These are phyloP conservation scores for Seira musarum DNA, from an alignment of 2,888 invertebrate species.

Conservation along the genomic window DNA sequence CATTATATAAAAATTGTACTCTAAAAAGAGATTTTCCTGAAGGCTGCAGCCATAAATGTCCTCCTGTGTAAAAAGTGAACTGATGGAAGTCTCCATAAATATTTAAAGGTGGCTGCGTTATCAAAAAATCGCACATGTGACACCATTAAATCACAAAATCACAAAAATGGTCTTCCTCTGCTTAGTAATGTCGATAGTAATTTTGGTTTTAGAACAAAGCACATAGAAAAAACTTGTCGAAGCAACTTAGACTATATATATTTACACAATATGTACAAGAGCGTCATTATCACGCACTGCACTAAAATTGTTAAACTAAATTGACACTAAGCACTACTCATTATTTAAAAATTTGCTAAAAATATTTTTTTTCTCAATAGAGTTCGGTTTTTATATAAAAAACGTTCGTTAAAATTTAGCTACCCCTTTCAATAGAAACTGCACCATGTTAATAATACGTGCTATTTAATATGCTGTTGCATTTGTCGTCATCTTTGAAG, in stretches of 20 bases:
- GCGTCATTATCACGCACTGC: background rate
- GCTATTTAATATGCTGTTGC: background rate
- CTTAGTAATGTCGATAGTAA: no score
- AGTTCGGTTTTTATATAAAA: background rate
- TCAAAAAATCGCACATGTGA: background rate
- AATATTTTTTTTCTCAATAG: constrained; percentile 9
- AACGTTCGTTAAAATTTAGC: background rate
- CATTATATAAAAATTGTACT: constrained; percentile 22
- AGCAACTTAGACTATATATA: no score
- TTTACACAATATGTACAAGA: no score
- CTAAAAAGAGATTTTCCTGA: constrained; percentile 20
- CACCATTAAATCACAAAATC: no score
- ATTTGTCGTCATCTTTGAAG: background rate
- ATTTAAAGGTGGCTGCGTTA: background rate
- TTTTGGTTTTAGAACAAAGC: no score
- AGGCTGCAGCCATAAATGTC: background rate
- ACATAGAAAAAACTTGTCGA: no score
- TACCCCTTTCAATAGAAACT: constrained; percentile 25
- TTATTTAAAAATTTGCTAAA: constrained; percentile 17
- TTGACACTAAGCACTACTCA: background rate
- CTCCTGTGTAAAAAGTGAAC: background rate
- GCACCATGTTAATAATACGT: constrained; percentile 18
- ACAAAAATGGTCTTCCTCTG: no score
- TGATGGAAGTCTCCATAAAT: no score
- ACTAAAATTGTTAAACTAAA: no score